These are phyloP conservation scores for Trisateles emortualis DNA, from an alignment of 2,888 invertebrate species.

Conservation along the genomic window DNA sequence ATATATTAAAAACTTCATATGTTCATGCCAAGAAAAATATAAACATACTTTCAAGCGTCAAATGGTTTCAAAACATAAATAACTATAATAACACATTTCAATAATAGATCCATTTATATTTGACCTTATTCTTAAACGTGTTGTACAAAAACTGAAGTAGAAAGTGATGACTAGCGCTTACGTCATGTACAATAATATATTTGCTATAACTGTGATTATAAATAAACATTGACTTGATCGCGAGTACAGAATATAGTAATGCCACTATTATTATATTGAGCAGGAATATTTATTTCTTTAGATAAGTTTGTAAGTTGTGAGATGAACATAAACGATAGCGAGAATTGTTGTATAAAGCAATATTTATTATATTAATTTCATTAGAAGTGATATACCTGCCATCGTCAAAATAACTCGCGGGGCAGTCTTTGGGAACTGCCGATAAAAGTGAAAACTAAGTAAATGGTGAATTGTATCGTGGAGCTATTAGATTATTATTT, in stretches of 20 bases:
- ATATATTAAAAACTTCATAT: slow-evolving; percentile 4
- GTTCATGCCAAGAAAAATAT: slow-evolving; percentile 29
- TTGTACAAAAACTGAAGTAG: slow-evolving; percentile 18
- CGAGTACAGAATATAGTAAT: slow-evolving; percentile 8
- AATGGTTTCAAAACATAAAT: slow-evolving; percentile 18
- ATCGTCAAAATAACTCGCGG: no score
- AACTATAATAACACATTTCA: slow-evolving; percentile 17
- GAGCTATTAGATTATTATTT: no score
- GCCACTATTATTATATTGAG: background rate
- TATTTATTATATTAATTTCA: no score
- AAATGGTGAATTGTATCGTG: no score
- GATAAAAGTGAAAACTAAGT: no score
- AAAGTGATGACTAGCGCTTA: slow-evolving; percentile 35
- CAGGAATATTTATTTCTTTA: no score
- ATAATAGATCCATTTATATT: slow-evolving; percentile 25
- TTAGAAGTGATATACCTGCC: no score
- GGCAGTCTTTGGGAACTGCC: no score
- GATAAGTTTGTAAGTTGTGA: no score
- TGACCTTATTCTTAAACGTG: slow-evolving; percentile 29
- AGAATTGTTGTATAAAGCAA: no score
- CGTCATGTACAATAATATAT: slow-evolving; percentile 33
- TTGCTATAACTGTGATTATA: slow-evolving; percentile 29
- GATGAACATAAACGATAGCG: no score
- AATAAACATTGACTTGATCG: slow-evolving; percentile 32
- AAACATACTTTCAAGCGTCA: slow-evolving; percentile 21